Conservation (phyloP, 2,888 invertebrate species). For the Sphinx pinastri region DNA sequence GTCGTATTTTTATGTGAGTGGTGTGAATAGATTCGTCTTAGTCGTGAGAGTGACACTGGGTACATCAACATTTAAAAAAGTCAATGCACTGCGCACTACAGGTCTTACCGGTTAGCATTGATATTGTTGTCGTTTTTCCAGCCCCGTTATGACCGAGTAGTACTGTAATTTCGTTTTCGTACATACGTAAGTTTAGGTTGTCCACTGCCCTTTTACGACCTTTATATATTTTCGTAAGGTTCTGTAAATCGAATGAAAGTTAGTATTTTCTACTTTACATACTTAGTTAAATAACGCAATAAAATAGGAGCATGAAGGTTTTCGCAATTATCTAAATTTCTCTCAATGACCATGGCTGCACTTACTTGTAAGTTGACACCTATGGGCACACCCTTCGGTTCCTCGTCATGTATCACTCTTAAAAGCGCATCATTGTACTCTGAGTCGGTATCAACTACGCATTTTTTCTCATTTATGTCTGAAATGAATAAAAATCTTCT, state of each 20-base stretch:
- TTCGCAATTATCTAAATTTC: too few species aligned
- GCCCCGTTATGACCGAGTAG: conserved; percentile 90
- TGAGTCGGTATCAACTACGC: neutral
- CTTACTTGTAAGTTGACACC: conserved; percentile 74
- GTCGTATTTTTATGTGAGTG: too few species aligned
- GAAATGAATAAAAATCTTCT: conserved; percentile 29
- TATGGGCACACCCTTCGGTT: conserved; percentile 72
- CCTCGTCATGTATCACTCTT: conserved; percentile 75
- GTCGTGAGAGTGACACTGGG: too few species aligned
- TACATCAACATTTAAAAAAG: neutral
- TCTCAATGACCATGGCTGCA: neutral
- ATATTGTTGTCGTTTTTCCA: conserved; percentile 97
- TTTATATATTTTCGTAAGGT: conserved; percentile 86
- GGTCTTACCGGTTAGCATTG: conserved; percentile 91
- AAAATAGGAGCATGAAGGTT: too few species aligned
- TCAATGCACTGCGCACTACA: conserved; percentile 23
- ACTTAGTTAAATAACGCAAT: neutral
- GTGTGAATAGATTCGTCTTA: too few species aligned
- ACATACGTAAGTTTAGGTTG: conserved; percentile 91
- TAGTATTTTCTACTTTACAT: conserved; percentile 1
- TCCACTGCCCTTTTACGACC: conserved; percentile 86
- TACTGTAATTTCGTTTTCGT: conserved; percentile 94
- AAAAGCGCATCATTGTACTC: conserved; percentile 71
- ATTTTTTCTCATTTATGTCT: conserved; percentile 56
- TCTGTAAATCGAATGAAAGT: conserved; percentile 53